phyloP scores from a whole-genome alignment of 2,888 invertebrate genomes.

The Drosophila glabriapex region DNA sequence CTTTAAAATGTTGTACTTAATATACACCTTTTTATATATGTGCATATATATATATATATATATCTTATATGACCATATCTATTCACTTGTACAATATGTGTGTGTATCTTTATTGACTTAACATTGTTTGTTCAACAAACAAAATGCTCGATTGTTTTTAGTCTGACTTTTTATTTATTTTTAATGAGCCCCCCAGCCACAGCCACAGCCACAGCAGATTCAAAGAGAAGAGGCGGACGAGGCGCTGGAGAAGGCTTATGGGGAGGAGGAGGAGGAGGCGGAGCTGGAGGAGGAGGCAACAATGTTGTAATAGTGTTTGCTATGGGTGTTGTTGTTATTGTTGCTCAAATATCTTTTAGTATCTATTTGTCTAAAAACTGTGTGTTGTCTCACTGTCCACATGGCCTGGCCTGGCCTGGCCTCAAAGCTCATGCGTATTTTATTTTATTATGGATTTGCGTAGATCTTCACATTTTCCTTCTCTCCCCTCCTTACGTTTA shows the following conservation, averaged over 20 bases:
- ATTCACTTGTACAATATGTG: slow-evolving; percentile 28
- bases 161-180: slow-evolving; percentile 74
- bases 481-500: slow-evolving; percentile 26
- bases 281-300: background rate
- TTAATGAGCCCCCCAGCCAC: slow-evolving; percentile 60
- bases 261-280: background rate
- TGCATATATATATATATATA: slow-evolving; percentile 1
- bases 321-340: slow-evolving; percentile 18
- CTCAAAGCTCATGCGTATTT: slow-evolving; percentile 26
- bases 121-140: slow-evolving; percentile 78
- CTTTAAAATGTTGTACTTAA: slow-evolving; percentile 51
- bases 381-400: slow-evolving; percentile 20
- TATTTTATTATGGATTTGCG: slow-evolving; percentile 48
- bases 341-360: slow-evolving; percentile 45
- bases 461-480: slow-evolving; percentile 18
- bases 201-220: slow-evolving; percentile 27
- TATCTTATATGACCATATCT: slow-evolving; percentile 17
- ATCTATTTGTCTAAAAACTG: slow-evolving; percentile 40
- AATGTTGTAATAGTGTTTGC: slow-evolving; percentile 47
- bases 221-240: background rate
- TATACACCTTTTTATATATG: slow-evolving; percentile 35
- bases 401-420: background rate
- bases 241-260: background rate
- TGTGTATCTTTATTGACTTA: slow-evolving; percentile 72
- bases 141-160: slow-evolving; percentile 76